A percentile compares a stretch with the other conserved stretches of the same genome.
Conservation (phyloP, 1,140 invertebrate genomes). For the Pseudachorutes palmiensis region DNA sequence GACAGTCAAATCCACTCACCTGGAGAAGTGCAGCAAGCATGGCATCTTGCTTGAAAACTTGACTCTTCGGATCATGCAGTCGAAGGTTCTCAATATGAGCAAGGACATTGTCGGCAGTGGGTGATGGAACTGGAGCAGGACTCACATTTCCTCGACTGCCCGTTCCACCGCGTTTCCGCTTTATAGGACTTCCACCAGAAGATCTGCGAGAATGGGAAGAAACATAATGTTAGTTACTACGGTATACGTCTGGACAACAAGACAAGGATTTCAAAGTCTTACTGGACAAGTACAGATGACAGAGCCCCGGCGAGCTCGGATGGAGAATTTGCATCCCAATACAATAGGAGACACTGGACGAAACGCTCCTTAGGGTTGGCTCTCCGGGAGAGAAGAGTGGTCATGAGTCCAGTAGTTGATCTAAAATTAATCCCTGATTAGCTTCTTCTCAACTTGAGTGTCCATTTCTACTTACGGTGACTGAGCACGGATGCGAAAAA, state of each 20-base stretch:
- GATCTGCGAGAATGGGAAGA: too few relatives aligned
- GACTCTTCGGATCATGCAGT: slow-evolving; percentile 46
- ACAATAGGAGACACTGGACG: slow-evolving; percentile 60
- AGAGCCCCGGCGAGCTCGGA: slow-evolving; percentile 25
- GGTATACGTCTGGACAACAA: too few relatives aligned
- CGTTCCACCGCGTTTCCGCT: slow-evolving; percentile 67
- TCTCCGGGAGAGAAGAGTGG: slow-evolving; percentile 28
- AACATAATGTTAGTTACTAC: too few relatives aligned
- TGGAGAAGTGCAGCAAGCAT: slow-evolving; percentile 76
- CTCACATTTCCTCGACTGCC: slow-evolving; percentile 48
- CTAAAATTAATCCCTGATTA: slow-evolving; percentile 19
- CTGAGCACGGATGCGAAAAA: slow-evolving; percentile 84
- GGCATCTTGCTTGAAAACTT: slow-evolving; percentile 64
- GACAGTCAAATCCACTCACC: slow-evolving; percentile 37
- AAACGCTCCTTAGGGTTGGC: slow-evolving; percentile 29
- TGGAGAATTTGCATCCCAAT: slow-evolving; percentile 52
- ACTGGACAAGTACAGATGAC: slow-evolving; percentile 44
- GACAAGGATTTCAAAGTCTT: too few relatives aligned
- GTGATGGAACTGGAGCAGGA: slow-evolving; percentile 38
- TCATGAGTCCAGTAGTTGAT: slow-evolving; percentile 30
- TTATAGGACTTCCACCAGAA: slow-evolving; percentile 66
- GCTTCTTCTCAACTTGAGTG: slow-evolving; percentile 18
- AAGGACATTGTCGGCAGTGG: slow-evolving; percentile 70
- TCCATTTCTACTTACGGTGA: slow-evolving; percentile 49
- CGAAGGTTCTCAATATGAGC: slow-evolving; percentile 85